Base-by-base conservation (phyloP, 2,113 vertebrate species). In the Silurus asotus region DNA sequence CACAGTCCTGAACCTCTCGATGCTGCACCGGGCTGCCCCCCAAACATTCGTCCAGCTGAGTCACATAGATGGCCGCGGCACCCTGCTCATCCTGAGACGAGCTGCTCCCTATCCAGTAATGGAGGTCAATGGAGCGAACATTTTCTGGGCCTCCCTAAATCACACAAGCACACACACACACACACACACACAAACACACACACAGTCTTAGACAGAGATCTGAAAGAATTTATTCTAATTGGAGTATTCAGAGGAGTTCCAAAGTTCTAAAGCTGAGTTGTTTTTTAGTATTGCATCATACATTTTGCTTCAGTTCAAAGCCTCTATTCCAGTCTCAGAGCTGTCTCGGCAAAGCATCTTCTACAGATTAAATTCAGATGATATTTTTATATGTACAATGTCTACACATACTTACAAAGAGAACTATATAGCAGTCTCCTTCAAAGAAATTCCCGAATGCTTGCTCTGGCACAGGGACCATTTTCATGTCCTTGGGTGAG, bases 11-110 rank as follows among this genome's bases (percentile, higher is more conserved):
- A 79, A 94, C 95, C 91, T 98, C 97, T 7, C 97, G 92, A 92
- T 97, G 94, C 93, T 98, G 97, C 75, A 97, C 93, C 0, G 96
- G 95, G 86, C 80, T 95, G 0, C 96, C 96, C 0, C 95, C 92
- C 6, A 97, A 91, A 0, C 86, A 69, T 0, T 91, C 92, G 6
- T 98, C 97, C 94, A 98, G 87, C 93, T 97, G 96, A 28, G 94
- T 95, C 58, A 96, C 92, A 0, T 93, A 96, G 89, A 96, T 77
- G 84, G 96, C 97, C 0, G 96, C 96, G 0, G 96, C 94, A 0
- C 96, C 97, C 59, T 98, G 97, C 88, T 98, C 97, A 0, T 97
- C 97, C 93, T 95, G 96, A 0, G 96, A 95, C 17, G 96, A 96
- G 2, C 93, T 59, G 17, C 88, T 94, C 13, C 97, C 97, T 0